Conservation (phyloP, 2,797 vertebrate species). For the Anas bahamensis region DNA sequence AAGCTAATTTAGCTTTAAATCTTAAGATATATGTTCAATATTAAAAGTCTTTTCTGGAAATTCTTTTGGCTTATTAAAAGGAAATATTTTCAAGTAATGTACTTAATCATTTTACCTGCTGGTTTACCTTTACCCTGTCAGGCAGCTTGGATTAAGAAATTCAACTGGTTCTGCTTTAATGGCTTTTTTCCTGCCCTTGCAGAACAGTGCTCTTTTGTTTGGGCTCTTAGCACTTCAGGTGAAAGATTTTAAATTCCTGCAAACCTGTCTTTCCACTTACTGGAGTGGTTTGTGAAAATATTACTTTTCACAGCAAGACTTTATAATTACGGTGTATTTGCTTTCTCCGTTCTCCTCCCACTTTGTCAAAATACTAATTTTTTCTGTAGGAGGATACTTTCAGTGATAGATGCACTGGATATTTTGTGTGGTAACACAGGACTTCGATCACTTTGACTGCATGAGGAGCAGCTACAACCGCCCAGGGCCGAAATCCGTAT, state of each 20-base stretch:
- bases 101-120: slow-evolving; percentile 20
- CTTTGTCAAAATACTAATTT: background rate
- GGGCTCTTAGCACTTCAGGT: background rate
- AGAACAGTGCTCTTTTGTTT: slow-evolving; percentile 39
- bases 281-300: background rate
- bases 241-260: slow-evolving; percentile 29
- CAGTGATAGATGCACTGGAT: background rate
- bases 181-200: background rate
- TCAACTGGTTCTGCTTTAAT: background rate
- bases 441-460: background rate
- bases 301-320: background rate
- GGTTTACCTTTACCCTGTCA: background rate
- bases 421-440: background rate
- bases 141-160: slow-evolving; percentile 19
- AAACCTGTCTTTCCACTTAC: slow-evolving; percentile 24
- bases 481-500: background rate
- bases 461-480: background rate
- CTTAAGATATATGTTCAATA: background rate
- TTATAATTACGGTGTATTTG: background rate
- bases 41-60: background rate
- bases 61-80: slow-evolving; percentile 2
- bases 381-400: background rate
- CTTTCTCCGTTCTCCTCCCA: background rate
- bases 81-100: background rate
- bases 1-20: background rate